Evolutionary conservation across 2,113 vertebrate genomes (phyloP), one percentile per base, ranked within the genome.

Genomic region (Anguilla rostrata): DNA sequence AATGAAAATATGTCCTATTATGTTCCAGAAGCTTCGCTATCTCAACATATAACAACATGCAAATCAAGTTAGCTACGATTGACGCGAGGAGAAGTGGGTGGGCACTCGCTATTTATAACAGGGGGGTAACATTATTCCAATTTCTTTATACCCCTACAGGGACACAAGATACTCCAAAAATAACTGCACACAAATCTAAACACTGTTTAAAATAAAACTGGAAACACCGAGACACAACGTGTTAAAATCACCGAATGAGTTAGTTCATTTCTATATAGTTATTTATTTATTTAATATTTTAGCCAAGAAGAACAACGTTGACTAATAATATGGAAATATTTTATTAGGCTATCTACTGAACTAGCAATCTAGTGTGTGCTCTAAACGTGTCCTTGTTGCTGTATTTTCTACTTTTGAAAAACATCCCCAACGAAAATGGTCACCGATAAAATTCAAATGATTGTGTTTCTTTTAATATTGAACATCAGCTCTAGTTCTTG

Each of bases 41-140:
- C 78, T 57, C 82, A 34, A 63, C 60, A 15, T 79, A 22, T 20
- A 39, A 84, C 34, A 60, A 11, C 63, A 20, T 88, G 85, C 85
- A 88, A 88, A 85, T 82, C 85, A 81, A 86, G 86, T 83, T 11
- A 8, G 8, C 49, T 53, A 84, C 84, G 75, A 83, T 79, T 84
- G 53, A 34, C 78, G 71, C 86, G 81, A 66, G 84, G 81, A 83
- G 82, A 84, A 71, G 88, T 80, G 89, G 90, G 89, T 87, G 91
- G 87, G 46, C 60, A 56, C 84, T 83, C 40, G 85, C 89, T 91
- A 92, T 92, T 92, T 89, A 92, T 92, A 92, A 87, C 89, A 12
- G 60, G 39, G 39, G 88, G 78, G 90, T 88, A 86, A 88, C 53
- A 86, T 78, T 91, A 92, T 90, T 89, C 88, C 89, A 46, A 75